Percentiles rank a stretch among this genome's conserved stretches.
phyloP scores from a whole-genome alignment of 23 tunicate species.

The Halocynthia aurantium region DNA sequence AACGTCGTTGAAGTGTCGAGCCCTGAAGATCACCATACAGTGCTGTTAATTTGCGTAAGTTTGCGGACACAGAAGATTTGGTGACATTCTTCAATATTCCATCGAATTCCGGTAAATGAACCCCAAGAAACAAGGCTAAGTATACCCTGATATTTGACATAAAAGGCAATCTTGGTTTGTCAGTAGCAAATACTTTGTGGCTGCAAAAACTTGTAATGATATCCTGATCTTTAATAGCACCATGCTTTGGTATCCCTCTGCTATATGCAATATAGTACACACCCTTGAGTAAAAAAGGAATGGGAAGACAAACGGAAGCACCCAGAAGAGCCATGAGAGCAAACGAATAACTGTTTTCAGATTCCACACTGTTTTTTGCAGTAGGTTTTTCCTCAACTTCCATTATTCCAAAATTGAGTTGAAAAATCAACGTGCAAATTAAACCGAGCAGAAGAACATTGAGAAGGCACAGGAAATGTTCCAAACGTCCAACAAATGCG shows the following conservation, averaged over 20 bases:
- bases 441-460: background rate
- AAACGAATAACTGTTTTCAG: background rate
- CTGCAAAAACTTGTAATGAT: conserved; percentile 22
- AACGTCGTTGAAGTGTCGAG: too few species aligned
- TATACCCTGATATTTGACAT: conserved; percentile 23
- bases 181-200: conserved; percentile 17
- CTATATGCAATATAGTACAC: conserved; percentile 5
- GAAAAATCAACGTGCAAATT: conserved; percentile 17
- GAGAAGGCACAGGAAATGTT: conserved; percentile 14
- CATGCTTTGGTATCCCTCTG: background rate
- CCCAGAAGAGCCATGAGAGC: conserved; percentile 14
- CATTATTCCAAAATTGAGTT: conserved; percentile 11
- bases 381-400: conserved; percentile 6
- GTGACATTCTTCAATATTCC: too few species aligned
- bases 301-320: conserved; percentile 23
- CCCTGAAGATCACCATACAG: too few species aligned
- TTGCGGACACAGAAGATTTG: too few species aligned
- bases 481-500: conserved; percentile 13
- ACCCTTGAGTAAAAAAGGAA: conserved; percentile 6
- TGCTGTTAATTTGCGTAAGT: too few species aligned
- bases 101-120: background rate
- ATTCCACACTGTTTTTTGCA: background rate
- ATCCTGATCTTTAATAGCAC: background rate
- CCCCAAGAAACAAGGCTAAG: conserved; percentile 21
- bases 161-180: conserved; percentile 16